Base-by-base conservation (phyloP, 2,797 vertebrate genomes). In the Neostethus bicornis region DNA sequence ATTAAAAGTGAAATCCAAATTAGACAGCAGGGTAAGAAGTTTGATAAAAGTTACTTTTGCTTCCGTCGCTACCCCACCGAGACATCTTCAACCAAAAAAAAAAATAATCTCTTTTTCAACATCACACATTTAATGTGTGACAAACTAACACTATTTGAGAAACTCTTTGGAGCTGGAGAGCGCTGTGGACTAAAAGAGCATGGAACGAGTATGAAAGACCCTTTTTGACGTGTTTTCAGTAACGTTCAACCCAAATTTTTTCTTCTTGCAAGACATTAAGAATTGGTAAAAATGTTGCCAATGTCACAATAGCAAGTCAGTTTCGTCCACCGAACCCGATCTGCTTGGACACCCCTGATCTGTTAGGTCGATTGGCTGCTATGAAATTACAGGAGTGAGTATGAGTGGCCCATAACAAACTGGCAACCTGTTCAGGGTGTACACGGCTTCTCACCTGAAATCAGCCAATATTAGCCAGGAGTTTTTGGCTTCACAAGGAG, bases 1-100 rank as follows among this genome's bases (percentile, higher is more conserved):
- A 80, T 77, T 53, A 47, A 70, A 70, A 58, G 67, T 68, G 75
- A 81, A 66, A 58, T 7, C 1, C n/a, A 23, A 51, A 41, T 11
- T 28, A 65, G 48, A 56, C 50, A 38, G 42, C 50, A 16, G 42
- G 31, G 5, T 38, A 34, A 54, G 44, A 54, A 51, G 59, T 57
- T 35, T 51, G 70, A 68, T 49, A 3, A 54, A 59, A 56, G 21
- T 32, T 29, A 3, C 19, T 32, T n/a, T 51, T 25, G 3, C 32
- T 47, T 53, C 48, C 11, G 23, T 45, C 59, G 59, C 21, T 23
- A 37, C 53, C 34, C 68, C 65, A 2, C 25, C 5, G 59, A 62
- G 57, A 52, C 47, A 31, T 55, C 52, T 50, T 14, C 52, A 32
- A 14, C 38, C 48, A 21, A 26, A 26, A 29, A 24, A 19, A 46